These are phyloP conservation scores for Halictus ligatus DNA, from an alignment of 2,888 invertebrate genomes.

Conservation along the genomic window DNA sequence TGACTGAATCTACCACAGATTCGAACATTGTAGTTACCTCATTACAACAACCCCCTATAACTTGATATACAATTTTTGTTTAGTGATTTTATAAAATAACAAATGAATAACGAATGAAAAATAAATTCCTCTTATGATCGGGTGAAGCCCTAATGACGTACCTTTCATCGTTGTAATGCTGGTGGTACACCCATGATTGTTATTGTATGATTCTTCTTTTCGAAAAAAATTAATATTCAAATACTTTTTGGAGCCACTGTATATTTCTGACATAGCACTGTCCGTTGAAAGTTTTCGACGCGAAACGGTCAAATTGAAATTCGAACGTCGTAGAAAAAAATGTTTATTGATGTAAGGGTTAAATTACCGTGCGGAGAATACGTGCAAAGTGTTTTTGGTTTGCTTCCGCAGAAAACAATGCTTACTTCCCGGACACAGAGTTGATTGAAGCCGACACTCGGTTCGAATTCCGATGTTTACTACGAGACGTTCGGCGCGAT, in stretches of 20 bases:
- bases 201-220: not conserved
- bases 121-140: no score
- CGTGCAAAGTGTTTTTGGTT: not conserved
- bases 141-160: not conserved
- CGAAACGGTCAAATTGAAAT: not conserved
- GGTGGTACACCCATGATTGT: not conserved
- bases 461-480: not conserved
- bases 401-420: not conserved
- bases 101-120: no score
- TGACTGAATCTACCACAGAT: not conserved
- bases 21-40: no score
- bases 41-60: no score
- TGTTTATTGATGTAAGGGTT: not conserved
- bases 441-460: not conserved
- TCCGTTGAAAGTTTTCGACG: not conserved
- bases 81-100: no score
- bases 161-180: no score
- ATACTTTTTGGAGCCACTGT: not conserved
- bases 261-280: not conserved
- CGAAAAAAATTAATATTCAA: not conserved
- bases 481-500: not conserved
- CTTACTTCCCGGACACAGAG: not conserved
- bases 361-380: not conserved
- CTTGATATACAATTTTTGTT: not conserved
- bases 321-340: not conserved